phyloP scores from a whole-genome alignment of 2,797 vertebrate species.

The Crocidura indochinensis region DNA sequence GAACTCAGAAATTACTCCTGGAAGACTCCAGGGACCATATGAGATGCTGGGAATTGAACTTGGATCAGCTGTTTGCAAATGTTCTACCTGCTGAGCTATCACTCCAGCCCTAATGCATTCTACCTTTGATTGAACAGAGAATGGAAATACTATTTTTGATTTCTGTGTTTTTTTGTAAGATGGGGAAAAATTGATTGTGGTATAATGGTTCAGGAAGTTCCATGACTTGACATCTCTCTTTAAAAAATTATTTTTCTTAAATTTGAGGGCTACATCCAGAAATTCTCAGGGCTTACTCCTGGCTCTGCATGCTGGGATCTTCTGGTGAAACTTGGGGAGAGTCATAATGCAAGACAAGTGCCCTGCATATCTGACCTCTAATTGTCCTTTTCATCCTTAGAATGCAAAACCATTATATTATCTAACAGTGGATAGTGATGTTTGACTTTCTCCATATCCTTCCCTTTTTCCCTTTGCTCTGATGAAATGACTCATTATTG shows the following conservation, averaged over 20 bases:
- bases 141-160: conserved; percentile 51
- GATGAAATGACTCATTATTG: conserved; percentile 33
- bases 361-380: not conserved
- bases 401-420: not conserved
- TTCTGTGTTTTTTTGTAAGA: conserved; percentile 22
- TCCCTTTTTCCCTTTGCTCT: conserved; percentile 34
- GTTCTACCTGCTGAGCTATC: too few relatives aligned
- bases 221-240: conserved; percentile 24
- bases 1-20: too few relatives aligned
- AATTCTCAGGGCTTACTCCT: too few relatives aligned
- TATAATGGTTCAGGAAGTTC: conserved; percentile 55
- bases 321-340: not conserved
- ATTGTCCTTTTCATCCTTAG: conserved; percentile 48
- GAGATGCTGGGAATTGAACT: too few relatives aligned
- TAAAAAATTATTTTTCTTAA: not conserved
- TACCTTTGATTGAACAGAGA: conserved; percentile 60
- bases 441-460: conserved; percentile 39
- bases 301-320: too few relatives aligned
- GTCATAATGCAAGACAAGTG: not conserved
- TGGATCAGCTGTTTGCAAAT: too few relatives aligned
- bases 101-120: not conserved
- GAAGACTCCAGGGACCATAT: too few relatives aligned
- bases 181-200: not conserved
- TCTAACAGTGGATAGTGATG: not conserved
- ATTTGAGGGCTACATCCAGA: too few relatives aligned